Evolutionary conservation across 37 sponge, comb jelly and placozoan genomes (phyloP).

Genomic region (Lycopodina hypogea): DNA sequence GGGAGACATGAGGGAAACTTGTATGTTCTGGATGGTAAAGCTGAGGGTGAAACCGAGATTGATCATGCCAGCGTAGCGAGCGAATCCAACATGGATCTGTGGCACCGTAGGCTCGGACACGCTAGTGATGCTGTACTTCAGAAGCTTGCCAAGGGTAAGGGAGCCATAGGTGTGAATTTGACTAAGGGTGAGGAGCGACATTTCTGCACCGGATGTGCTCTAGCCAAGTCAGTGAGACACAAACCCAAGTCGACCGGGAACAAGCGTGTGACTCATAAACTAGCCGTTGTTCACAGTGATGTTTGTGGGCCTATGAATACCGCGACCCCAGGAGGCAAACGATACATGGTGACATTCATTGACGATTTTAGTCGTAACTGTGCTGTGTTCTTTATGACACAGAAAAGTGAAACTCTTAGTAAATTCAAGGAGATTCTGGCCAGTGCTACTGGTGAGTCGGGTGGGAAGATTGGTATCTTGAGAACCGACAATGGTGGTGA

Average conservation of each 20-base stretch:
- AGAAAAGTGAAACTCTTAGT: slow-evolving; percentile 38
- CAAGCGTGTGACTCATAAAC: slow-evolving; percentile 15
- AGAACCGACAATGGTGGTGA: slow-evolving; percentile 52
- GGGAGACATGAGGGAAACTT: slow-evolving; percentile 22
- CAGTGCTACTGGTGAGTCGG: slow-evolving; percentile 26
- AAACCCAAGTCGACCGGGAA: slow-evolving; percentile 30
- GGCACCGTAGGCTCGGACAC: slow-evolving; percentile 64
- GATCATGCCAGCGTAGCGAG: no score
- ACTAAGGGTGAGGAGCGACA: slow-evolving; percentile 10
- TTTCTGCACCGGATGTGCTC: slow-evolving; percentile 51
- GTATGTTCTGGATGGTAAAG: slow-evolving; percentile 39
- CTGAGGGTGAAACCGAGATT: no score
- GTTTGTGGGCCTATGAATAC: slow-evolving; percentile 64
- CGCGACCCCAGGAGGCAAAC: slow-evolving; percentile 50
- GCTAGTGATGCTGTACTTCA: slow-evolving; percentile 10
- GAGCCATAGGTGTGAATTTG: slow-evolving; percentile 19
- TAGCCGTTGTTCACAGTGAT: slow-evolving; percentile 48
- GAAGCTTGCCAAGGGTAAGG: slow-evolving; percentile 4
- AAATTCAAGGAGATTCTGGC: slow-evolving; percentile 64
- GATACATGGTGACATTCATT: slow-evolving; percentile 57
- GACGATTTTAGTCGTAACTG: slow-evolving; percentile 59
- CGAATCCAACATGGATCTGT: slow-evolving; percentile 26
- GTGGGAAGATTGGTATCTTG: slow-evolving; percentile 18
- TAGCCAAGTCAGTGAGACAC: slow-evolving; percentile 38
- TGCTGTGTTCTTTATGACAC: slow-evolving; percentile 40